Percentiles rank a stretch among this genome's conserved stretches.
phyloP scores from a whole-genome alignment of 2,797 vertebrate genomes.

The Rousettus madagascariensis region DNA sequence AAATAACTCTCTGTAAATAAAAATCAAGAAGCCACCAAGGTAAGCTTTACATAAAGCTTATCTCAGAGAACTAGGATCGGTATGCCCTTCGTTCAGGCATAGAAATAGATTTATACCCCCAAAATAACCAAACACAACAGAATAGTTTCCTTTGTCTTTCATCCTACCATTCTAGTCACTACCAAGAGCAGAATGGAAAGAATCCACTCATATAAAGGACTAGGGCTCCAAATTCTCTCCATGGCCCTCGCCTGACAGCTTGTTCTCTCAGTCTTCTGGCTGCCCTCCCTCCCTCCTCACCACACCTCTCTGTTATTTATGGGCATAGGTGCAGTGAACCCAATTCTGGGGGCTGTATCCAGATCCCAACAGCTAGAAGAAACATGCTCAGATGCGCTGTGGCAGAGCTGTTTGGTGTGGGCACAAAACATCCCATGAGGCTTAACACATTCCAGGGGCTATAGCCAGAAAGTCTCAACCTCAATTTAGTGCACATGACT shows the following conservation, averaged over 20 bases:
- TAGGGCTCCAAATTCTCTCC: neutral
- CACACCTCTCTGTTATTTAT: neutral
- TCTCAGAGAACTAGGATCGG: neutral
- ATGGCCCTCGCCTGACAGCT: too few species aligned
- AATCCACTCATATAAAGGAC: neutral
- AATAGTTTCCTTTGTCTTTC: neutral
- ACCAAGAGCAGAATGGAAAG: neutral
- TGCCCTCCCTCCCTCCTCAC: neutral
- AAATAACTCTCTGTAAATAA: slow-evolving; percentile 12
- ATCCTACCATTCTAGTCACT: neutral
- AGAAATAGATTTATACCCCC: neutral
- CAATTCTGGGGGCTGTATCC: neutral
- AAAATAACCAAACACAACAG: neutral
- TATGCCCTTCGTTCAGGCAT: neutral
- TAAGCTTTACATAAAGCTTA: neutral
- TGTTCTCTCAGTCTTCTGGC: neutral
- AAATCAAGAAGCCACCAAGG: neutral
- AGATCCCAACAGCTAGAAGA: neutral
- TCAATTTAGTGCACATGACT: neutral
- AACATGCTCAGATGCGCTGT: neutral
- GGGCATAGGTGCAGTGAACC: neutral
- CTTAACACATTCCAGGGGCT: neutral
- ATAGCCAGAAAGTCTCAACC: neutral
- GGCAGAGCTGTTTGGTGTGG: neutral
- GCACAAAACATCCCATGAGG: neutral